These are phyloP conservation scores for Lepeophtheirus nordmannii DNA, from an alignment of 2,888 invertebrate species.

Conservation along the genomic window DNA sequence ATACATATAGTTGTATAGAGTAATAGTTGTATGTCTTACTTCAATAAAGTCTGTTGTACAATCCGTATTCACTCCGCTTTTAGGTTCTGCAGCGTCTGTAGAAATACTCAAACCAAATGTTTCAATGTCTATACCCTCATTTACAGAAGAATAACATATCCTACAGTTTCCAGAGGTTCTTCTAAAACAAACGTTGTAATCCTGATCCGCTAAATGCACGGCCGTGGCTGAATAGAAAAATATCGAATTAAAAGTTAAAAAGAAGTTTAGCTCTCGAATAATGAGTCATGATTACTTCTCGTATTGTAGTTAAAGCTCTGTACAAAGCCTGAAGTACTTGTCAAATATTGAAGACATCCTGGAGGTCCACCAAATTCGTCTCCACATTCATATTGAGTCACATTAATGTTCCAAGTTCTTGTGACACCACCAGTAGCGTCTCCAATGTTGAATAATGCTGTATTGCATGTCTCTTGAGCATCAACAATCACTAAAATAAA, in stretches of 20 bases:
- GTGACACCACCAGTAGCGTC: not conserved
- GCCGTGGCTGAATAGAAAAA: not conserved
- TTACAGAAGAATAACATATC: not conserved
- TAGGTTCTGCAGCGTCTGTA: not conserved
- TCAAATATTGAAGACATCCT: constrained; percentile 1
- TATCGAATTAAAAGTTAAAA: not conserved
- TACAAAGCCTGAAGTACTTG: not conserved
- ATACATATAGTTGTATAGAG: too few species aligned
- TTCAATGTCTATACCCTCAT: not conserved
- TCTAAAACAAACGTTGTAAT: not conserved
- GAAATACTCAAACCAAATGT: constrained; percentile 4
- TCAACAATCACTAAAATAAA: not conserved
- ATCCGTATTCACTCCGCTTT: not conserved
- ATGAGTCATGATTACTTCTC: not conserved
- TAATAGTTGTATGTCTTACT: not conserved
- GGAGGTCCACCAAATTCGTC: not conserved
- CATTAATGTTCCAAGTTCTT: not conserved
- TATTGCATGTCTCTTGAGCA: not conserved
- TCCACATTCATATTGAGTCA: constrained; percentile 1
- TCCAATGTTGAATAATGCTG: not conserved
- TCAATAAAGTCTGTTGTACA: not conserved
- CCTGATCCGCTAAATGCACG: not conserved
- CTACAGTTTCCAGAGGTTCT: not conserved
- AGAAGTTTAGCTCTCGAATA: not conserved
- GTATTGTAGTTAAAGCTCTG: not conserved